phyloP scores from a whole-genome alignment of 1,140 invertebrate genomes.

The Lanistes nyassanus region DNA sequence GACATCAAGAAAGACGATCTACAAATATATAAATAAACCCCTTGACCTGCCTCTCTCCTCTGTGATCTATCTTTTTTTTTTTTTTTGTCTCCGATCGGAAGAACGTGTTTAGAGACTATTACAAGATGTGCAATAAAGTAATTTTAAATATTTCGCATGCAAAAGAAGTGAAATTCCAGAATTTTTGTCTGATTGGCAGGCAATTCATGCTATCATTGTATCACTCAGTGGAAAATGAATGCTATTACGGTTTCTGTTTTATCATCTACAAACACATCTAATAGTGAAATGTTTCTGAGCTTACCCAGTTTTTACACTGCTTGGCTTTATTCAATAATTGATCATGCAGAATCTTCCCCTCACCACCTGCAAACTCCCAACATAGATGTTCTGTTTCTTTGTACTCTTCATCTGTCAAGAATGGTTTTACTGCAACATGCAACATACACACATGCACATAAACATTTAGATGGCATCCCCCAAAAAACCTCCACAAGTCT shows the following conservation, averaged over 20 bases:
- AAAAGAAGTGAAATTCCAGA: neutral
- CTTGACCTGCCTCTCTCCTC: too few species aligned
- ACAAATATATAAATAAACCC: too few species aligned
- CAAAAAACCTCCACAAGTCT: too few species aligned
- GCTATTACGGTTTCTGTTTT: neutral
- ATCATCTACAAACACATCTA: neutral
- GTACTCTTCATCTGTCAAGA: conserved; percentile 62
- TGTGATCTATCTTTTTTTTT: too few species aligned
- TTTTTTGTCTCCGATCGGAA: too few species aligned
- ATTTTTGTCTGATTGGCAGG: neutral
- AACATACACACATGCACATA: conserved; percentile 7
- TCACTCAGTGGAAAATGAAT: neutral
- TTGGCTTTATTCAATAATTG: conserved; percentile 56
- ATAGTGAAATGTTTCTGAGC: conserved; percentile 22
- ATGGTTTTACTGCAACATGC: conserved; percentile 55
- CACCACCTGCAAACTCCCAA: conserved; percentile 62
- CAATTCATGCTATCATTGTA: neutral
- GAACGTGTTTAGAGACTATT: too few species aligned
- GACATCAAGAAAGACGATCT: too few species aligned
- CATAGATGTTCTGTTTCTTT: conserved; percentile 59
- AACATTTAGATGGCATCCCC: neutral
- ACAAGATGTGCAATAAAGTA: too few species aligned
- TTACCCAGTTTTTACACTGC: conserved; percentile 64
- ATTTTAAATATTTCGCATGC: neutral
- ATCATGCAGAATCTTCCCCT: conserved; percentile 63